phyloP scores from a whole-genome alignment of 2,888 invertebrate species.

The Miltochrista miniata region DNA sequence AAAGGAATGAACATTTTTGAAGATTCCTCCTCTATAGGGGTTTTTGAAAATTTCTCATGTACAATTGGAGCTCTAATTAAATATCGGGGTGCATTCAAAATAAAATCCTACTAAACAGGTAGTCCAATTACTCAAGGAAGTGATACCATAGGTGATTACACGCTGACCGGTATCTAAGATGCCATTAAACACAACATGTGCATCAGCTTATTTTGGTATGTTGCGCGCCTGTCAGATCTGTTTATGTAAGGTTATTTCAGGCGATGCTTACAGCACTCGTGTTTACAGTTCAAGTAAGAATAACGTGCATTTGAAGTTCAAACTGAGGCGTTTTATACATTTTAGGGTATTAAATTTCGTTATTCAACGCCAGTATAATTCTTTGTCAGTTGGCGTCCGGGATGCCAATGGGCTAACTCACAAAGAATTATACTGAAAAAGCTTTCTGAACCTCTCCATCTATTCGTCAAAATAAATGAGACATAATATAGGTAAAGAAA shows the following conservation, averaged over 20 bases:
- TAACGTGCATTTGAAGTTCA: constrained; percentile 6
- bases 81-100: not conserved
- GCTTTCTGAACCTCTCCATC: too few species aligned
- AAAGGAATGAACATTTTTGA: too few species aligned
- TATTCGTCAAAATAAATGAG: too few species aligned
- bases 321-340: not conserved
- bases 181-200: constrained; percentile 28
- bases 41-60: too few species aligned
- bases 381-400: too few species aligned
- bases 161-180: not conserved
- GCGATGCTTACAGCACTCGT: constrained; percentile 31
- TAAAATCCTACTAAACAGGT: not conserved
- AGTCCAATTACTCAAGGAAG: constrained; percentile 1
- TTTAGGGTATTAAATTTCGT: too few species aligned
- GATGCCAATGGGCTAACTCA: too few species aligned
- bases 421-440: too few species aligned
- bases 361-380: too few species aligned
- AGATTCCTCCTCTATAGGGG: too few species aligned
- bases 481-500: too few species aligned
- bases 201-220: constrained; percentile 35
- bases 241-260: constrained; percentile 36
- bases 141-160: not conserved
- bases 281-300: constrained; percentile 26
- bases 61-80: too few species aligned
- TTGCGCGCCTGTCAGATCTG: constrained; percentile 25